Percentiles rank a stretch among this genome's conserved stretches.
Conservation (phyloP, 1,140 invertebrate species). For the Popillia japonica region DNA sequence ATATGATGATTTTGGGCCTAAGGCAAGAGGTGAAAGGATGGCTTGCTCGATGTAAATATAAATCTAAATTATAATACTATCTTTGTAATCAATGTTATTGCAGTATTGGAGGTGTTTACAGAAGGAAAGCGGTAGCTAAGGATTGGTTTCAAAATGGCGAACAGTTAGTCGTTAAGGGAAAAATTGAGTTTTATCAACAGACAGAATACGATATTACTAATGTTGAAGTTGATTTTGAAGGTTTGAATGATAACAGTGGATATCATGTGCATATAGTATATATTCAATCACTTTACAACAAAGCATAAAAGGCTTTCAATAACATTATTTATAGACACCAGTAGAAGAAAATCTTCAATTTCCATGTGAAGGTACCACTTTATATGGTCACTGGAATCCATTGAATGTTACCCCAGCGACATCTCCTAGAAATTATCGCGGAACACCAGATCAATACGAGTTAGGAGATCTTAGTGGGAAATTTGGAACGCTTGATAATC, state of each 20-base stretch:
- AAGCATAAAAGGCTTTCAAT: background rate
- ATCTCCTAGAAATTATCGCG: constrained; percentile 63
- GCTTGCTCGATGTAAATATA: constrained; percentile 82
- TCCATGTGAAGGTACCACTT: constrained; percentile 82
- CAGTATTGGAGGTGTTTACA: constrained; percentile 77
- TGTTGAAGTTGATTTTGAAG: constrained; percentile 80
- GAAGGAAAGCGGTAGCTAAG: constrained; percentile 83
- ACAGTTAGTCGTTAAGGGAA: constrained; percentile 69
- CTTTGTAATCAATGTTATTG: constrained; percentile 47
- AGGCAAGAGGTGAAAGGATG: constrained; percentile 84
- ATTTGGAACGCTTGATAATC: constrained; percentile 76
- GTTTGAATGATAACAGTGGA: constrained; percentile 71
- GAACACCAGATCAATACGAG: constrained; percentile 86
- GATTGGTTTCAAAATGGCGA: constrained; percentile 88
- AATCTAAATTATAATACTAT: constrained; percentile 15
- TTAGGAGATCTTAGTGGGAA: constrained; percentile 92
- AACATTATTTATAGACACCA: constrained; percentile 67
- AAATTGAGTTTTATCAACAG: constrained; percentile 83
- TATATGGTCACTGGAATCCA: constrained; percentile 88
- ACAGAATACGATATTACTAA: constrained; percentile 85
- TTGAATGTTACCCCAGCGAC: constrained; percentile 70
- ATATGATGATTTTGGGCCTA: constrained; percentile 87
- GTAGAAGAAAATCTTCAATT: constrained; percentile 84
- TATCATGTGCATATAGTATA: constrained; percentile 86
- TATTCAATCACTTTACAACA: constrained; percentile 21